These are phyloP conservation scores for Pyrrhia umbra DNA, from an alignment of 2,888 invertebrate genomes.

Conservation along the genomic window DNA sequence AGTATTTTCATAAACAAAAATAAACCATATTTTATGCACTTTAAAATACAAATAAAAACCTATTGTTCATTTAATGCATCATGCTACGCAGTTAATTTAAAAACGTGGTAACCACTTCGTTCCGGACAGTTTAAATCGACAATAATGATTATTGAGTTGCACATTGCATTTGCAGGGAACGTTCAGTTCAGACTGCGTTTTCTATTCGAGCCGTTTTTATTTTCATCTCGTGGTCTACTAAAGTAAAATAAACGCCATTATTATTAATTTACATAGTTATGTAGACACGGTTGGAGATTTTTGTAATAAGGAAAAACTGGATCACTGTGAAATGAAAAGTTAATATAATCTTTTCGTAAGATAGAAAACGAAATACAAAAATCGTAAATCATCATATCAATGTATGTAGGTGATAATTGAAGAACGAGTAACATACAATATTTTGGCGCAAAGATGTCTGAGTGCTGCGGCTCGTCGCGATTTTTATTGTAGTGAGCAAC, in stretches of 20 bases:
- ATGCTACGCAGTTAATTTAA: constrained; percentile 10
- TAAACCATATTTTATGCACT: neutral
- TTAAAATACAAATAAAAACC: neutral
- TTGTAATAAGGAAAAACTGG: neutral
- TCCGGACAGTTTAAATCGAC: constrained; percentile 19
- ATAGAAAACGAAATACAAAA: neutral
- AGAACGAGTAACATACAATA: constrained; percentile 14
- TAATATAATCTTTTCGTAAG: neutral
- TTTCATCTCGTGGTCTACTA: neutral
- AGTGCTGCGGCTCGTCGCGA: constrained; percentile 11
- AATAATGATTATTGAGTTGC: constrained; percentile 10
- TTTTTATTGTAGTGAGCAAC: constrained; percentile 45
- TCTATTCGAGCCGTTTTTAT: constrained; percentile 11
- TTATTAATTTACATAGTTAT: neutral
- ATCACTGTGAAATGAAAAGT: too few species aligned
- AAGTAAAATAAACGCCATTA: constrained; percentile 9
- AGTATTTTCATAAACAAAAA: constrained; percentile 8
- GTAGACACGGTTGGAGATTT: neutral
- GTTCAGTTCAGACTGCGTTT: constrained; percentile 1
- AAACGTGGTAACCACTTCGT: constrained; percentile 30
- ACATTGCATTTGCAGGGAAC: constrained; percentile 14
- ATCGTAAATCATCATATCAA: neutral
- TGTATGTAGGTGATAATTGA: neutral
- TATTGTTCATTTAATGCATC: constrained; percentile 6
- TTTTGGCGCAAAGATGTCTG: constrained; percentile 39